These are phyloP conservation scores for Machaerirhynchus nigripectus DNA, from an alignment of 2,113 vertebrate genomes.

Conservation along the genomic window DNA sequence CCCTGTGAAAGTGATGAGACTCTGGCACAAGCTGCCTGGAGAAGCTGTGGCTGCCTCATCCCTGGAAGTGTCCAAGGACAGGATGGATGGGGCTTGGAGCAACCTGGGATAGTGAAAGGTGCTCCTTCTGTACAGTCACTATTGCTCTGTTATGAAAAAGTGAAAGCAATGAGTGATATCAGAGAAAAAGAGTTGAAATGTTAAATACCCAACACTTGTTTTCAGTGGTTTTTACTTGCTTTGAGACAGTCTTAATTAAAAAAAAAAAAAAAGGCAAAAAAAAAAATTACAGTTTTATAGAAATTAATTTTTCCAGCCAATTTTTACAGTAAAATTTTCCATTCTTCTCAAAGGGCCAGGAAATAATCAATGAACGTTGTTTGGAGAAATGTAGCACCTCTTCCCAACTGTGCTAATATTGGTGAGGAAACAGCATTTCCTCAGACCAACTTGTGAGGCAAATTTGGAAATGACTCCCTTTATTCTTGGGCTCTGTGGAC, in stretches of 20 bases:
- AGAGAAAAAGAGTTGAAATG: background rate
- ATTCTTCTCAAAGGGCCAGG: background rate
- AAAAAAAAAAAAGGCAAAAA: accelerated
- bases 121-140: background rate
- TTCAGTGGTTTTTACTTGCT: background rate
- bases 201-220: background rate
- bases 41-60: background rate
- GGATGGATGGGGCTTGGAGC: background rate
- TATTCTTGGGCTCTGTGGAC: background rate
- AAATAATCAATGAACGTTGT: background rate
- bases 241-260: background rate
- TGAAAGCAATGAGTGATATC: background rate
- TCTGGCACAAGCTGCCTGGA: background rate
- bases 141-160: background rate
- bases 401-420: background rate
- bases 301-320: background rate
- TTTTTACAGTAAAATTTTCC: background rate
- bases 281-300: background rate
- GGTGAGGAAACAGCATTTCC: background rate
- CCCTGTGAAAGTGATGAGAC: background rate
- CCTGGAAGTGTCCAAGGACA: background rate
- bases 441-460: background rate
- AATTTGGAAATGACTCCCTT: background rate
- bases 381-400: background rate
- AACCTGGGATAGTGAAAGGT: background rate